Conservation (phyloP, 2,888 invertebrate genomes). For the Cancer borealis region DNA sequence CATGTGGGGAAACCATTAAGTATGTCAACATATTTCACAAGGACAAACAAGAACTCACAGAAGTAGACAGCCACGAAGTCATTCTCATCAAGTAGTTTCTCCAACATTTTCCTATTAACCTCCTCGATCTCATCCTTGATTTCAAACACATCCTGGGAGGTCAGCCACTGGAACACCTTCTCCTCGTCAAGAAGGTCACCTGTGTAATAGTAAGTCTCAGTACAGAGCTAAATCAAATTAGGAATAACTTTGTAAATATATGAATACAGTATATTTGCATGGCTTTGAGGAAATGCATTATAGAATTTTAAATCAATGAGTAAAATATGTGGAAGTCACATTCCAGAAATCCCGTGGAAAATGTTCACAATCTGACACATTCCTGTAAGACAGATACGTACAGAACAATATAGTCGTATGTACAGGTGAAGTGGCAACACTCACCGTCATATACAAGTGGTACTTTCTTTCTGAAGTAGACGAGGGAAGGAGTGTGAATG, state of each 20-base stretch:
- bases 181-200: slow-evolving; percentile 92
- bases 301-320: neutral
- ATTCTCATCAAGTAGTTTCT: slow-evolving; percentile 95
- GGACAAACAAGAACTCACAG: slow-evolving; percentile 85
- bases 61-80: slow-evolving; percentile 97
- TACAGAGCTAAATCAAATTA: neutral
- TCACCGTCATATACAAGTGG: slow-evolving; percentile 91
- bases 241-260: neutral
- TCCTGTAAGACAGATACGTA: neutral
- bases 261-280: neutral
- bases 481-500: slow-evolving; percentile 90
- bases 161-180: slow-evolving; percentile 91
- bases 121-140: slow-evolving; percentile 98
- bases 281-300: neutral
- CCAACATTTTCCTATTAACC: slow-evolving; percentile 97
- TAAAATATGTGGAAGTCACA: neutral
- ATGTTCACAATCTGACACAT: neutral
- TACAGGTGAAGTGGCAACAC: neutral
- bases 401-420: neutral
- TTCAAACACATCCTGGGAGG: slow-evolving; percentile 96
- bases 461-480: slow-evolving; percentile 91
- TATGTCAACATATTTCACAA: neutral
- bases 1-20: neutral
- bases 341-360: neutral
- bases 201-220: slow-evolving; percentile 75